These are phyloP conservation scores for Glyptemys insculpta DNA, from an alignment of 2,797 vertebrate genomes.

Conservation along the genomic window DNA sequence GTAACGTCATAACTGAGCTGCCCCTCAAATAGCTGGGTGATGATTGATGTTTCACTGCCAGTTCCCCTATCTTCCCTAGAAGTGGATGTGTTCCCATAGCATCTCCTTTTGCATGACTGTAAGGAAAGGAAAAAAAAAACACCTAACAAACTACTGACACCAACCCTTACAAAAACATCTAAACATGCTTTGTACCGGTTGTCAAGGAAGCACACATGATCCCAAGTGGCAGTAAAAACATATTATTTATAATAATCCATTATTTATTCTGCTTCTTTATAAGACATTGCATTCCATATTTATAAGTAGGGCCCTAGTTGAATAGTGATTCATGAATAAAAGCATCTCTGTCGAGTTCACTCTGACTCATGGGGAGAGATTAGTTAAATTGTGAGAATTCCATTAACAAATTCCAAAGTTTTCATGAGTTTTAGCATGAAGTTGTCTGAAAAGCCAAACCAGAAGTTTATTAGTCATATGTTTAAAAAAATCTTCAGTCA, in stretches of 20 bases:
- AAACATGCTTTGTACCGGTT: neutral
- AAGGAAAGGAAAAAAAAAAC: neutral
- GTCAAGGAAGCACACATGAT: neutral
- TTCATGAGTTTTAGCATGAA: neutral
- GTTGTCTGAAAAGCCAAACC: neutral
- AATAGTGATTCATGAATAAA: neutral
- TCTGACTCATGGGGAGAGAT: neutral
- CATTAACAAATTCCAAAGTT: neutral
- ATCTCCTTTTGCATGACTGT: conserved; percentile 38
- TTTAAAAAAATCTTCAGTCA: neutral
- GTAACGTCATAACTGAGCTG: conserved; percentile 82
- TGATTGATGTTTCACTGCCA: conserved; percentile 79
- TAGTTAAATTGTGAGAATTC: neutral
- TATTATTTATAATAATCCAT: neutral
- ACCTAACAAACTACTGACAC: neutral
- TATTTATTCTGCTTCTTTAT: neutral
- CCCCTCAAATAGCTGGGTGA: conserved; percentile 88
- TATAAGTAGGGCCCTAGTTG: neutral
- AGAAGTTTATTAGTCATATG: neutral
- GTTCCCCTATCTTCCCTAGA: neutral
- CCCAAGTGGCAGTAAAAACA: neutral
- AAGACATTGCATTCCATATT: neutral
- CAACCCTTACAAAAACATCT: neutral
- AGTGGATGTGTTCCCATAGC: neutral
- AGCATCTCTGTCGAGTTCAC: neutral